These are phyloP conservation scores for Phymanthus crucifer DNA, from an alignment of 92 coral and sea anemone genomes.

Conservation along the genomic window DNA sequence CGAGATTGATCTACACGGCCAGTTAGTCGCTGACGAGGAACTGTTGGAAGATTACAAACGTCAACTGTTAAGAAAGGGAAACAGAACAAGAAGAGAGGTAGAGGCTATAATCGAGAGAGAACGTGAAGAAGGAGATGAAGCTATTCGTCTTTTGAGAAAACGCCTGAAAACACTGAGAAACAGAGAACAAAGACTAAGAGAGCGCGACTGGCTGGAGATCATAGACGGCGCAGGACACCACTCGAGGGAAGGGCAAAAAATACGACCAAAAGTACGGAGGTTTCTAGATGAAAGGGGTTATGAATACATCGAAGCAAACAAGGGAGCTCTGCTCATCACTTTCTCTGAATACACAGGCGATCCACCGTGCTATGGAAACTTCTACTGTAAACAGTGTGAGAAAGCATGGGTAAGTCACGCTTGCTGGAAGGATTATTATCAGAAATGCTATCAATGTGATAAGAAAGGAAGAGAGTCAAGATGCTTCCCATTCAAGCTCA, in stretches of 20 bases:
- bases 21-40: constrained; percentile 48
- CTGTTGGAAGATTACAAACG: constrained; percentile 6
- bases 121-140: constrained; percentile 54
- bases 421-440: constrained; percentile 41
- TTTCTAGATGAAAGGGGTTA: constrained; percentile 21
- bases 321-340: constrained; percentile 62
- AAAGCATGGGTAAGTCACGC: constrained; percentile 46
- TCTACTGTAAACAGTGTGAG: constrained; percentile 40
- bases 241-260: constrained; percentile 44
- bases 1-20: constrained; percentile 67
- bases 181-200: constrained; percentile 8
- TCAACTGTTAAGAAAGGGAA: constrained; percentile 11
- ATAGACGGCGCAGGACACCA: constrained; percentile 72
- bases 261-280: constrained; percentile 56
- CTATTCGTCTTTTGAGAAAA: constrained; percentile 41
- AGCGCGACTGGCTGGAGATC: constrained; percentile 60
- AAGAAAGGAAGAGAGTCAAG: not conserved
- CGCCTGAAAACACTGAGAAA: constrained; percentile 20
- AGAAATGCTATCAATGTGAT: constrained; percentile 22
- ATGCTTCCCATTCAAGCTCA: constrained; percentile 37
- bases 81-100: constrained; percentile 11
- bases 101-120: constrained; percentile 22
- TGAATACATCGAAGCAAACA: constrained; percentile 25
- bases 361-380: constrained; percentile 56
- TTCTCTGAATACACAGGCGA: constrained; percentile 46